Evolutionary conservation across 1,140 invertebrate species (phyloP), one percentile per base, ranked within the genome.

Genomic region (Cydia pomonella): DNA sequence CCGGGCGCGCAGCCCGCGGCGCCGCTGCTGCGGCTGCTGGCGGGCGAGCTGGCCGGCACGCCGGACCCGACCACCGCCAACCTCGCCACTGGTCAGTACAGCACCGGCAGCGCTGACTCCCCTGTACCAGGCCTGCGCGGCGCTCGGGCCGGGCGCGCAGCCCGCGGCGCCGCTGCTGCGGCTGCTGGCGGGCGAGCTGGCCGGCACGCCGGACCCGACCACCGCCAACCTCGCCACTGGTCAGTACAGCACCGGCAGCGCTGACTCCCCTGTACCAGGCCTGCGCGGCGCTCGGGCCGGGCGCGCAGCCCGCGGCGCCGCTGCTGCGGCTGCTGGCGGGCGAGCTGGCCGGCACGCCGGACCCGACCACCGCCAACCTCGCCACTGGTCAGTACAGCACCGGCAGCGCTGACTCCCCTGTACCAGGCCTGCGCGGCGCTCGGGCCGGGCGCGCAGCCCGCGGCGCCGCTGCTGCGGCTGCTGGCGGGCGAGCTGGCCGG

Each of bases 151-250:
- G 85, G 96, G 95, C 2, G 96, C 97, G 89, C 95, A 96, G 95
- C 95, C 94, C 77, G 97, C 97, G 21, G 97, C 97, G 77, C 97
- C 97, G 1, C 93, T 99, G 25, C 91, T 99, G 72, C 95, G 98
- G 74, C 96, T 99, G 94, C 93, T 99, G n/a, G 98, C 99, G 2
- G 97, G 98, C 1, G 99, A 99, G 93, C 97, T 99, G 78, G 99
- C 98, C 0, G 93, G 85, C 47, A 78, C 99, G 21, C 97, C 98
- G 25, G 99, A 99, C 90, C 99, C 99, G 93, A 96, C 96, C 29
- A 97, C 98, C 21, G 99, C 99, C 86, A 99, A 97, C 18, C 98
- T 98, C 0, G 99, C 98, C 25, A 91, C 88, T 6, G 88, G 88
- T 90, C 71, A 72, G 13, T 77, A 64, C 23, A 92, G 98, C 98